Percentiles rank a stretch among this genome's conserved stretches.
Evolutionary conservation across 2,888 invertebrate species (phyloP).

Genomic region (Poecilobothrus nobilitatus): DNA sequence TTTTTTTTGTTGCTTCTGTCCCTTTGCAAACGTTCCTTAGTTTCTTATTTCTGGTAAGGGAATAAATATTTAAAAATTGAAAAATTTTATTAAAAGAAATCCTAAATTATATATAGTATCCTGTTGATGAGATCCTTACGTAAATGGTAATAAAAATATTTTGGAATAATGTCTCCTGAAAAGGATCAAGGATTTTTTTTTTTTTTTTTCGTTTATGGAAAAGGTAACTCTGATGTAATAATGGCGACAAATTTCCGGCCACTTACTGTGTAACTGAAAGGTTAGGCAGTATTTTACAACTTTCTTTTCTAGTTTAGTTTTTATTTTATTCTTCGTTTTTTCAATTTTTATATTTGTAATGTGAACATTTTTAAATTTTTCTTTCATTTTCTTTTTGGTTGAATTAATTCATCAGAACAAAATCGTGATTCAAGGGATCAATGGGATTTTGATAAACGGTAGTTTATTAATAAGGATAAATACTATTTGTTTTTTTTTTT

Average conservation of each 20-base stretch:
- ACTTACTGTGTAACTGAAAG: constrained; percentile 26
- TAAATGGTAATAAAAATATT: constrained; percentile 1
- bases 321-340: too few relatives aligned
- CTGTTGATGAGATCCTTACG: background rate
- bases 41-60: too few relatives aligned
- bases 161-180: background rate
- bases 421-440: constrained; percentile 8
- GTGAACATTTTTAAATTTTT: too few relatives aligned
- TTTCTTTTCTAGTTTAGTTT: constrained; percentile 14
- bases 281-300: constrained; percentile 14
- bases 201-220: background rate
- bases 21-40: background rate
- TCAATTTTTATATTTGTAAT: too few relatives aligned
- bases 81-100: too few relatives aligned
- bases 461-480: too few relatives aligned
- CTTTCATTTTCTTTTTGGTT: too few relatives aligned
- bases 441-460: too few relatives aligned
- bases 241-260: constrained; percentile 36
- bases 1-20: background rate
- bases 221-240: constrained; percentile 5
- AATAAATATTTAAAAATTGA: too few relatives aligned
- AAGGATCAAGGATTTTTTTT: too few relatives aligned
- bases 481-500: too few relatives aligned
- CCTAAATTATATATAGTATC: too few relatives aligned
- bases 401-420: constrained; percentile 9